A percentile compares a stretch with the other conserved stretches of the same genome.
These are phyloP conservation scores for Uropetala carovei DNA, from an alignment of 2,888 invertebrate genomes.

Conservation along the genomic window DNA sequence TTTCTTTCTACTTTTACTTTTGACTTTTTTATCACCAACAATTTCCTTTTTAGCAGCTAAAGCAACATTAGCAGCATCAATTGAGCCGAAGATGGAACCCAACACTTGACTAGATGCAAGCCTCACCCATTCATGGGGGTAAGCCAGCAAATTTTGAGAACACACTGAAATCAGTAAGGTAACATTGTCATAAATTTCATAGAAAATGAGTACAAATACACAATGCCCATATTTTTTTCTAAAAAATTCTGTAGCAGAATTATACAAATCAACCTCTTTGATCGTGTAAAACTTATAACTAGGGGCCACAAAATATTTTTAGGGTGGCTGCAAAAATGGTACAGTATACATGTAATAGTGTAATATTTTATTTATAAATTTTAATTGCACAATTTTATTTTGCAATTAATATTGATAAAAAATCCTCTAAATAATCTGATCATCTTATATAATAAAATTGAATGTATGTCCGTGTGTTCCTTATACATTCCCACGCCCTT, in stretches of 20 bases:
- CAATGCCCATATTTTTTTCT: background rate
- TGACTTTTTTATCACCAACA: constrained; percentile 70
- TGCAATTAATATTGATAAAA: too few relatives aligned
- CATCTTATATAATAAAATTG: too few relatives aligned
- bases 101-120: constrained; percentile 86
- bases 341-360: too few relatives aligned
- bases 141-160: constrained; percentile 82
- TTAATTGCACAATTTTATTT: too few relatives aligned
- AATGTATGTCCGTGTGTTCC: too few relatives aligned
- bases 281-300: too few relatives aligned
- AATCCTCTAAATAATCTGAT: too few relatives aligned
- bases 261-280: too few relatives aligned
- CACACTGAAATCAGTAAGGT: background rate
- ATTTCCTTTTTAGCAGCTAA: constrained; percentile 66
- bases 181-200: background rate
- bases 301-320: too few relatives aligned
- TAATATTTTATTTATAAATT: too few relatives aligned
- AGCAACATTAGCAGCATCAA: constrained; percentile 81
- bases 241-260: background rate
- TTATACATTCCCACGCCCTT: too few relatives aligned
- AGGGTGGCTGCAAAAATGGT: too few relatives aligned
- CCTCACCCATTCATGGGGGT: constrained; percentile 93
- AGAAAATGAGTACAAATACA: background rate
- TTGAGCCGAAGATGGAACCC: constrained; percentile 82
- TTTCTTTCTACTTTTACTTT: constrained; percentile 72